phyloP scores from a whole-genome alignment of 2,113 vertebrate species.

The Fukomys damarensis region DNA sequence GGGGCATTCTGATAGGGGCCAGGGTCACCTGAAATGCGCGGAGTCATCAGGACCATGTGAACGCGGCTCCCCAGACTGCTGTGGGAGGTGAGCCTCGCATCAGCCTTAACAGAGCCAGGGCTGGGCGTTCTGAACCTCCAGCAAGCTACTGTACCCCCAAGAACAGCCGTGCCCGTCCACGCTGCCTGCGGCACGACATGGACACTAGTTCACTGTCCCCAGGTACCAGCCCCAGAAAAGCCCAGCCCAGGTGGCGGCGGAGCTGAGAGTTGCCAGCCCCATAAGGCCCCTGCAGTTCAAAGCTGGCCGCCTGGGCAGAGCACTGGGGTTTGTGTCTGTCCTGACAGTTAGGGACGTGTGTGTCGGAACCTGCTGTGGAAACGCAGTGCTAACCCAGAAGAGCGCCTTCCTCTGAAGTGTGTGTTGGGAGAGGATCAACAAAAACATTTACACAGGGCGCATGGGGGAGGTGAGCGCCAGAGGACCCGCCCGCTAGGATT shows the following conservation, averaged over 20 bases:
- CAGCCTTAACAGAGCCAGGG: background rate
- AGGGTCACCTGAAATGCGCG: background rate
- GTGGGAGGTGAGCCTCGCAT: background rate
- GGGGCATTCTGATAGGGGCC: too few relatives aligned
- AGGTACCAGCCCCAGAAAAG: background rate
- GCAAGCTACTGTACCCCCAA: background rate
- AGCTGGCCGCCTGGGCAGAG: background rate
- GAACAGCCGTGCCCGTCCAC: background rate
- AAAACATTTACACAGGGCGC: slow-evolving; percentile 24
- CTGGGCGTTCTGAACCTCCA: background rate
- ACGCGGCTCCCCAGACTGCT: background rate
- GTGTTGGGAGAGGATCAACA: slow-evolving; percentile 49
- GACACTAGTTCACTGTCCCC: background rate
- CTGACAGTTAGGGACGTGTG: background rate
- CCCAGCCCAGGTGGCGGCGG: background rate
- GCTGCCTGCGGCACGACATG: background rate
- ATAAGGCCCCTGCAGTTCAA: background rate
- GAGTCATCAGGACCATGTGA: background rate
- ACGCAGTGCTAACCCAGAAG: background rate
- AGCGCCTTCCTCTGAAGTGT: background rate
- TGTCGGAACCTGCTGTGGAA: background rate
- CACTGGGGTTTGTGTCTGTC: background rate
- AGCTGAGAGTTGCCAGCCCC: background rate
- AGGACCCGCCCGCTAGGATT: background rate
- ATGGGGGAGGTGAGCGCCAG: background rate